phyloP scores from a whole-genome alignment of 2,113 vertebrate species.

The Butorides virescens region DNA sequence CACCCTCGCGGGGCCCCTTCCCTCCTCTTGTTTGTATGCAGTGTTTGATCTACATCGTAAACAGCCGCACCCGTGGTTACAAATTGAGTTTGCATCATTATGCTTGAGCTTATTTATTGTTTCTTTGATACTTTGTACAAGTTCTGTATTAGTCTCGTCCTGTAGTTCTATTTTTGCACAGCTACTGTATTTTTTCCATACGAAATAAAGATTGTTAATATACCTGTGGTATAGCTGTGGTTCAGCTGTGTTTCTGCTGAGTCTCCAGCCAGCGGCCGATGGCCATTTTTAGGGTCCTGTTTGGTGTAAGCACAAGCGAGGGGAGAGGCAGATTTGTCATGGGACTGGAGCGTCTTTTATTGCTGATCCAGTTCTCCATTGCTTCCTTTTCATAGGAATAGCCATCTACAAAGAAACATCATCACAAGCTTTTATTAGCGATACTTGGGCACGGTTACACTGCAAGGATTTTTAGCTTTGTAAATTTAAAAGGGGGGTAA shows the following conservation, averaged over 20 bases:
- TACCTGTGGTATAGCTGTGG: neutral
- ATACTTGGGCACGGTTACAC: too few species aligned
- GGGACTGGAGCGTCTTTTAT: slow-evolving; percentile 88
- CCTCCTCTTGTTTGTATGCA: neutral
- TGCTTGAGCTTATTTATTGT: slow-evolving; percentile 90
- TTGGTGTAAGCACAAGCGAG: slow-evolving; percentile 87
- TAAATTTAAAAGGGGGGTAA: neutral
- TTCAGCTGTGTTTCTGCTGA: slow-evolving; percentile 33
- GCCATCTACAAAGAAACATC: slow-evolving; percentile 81
- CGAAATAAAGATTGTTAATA: slow-evolving; percentile 78
- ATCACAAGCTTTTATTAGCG: neutral
- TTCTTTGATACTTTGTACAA: slow-evolving; percentile 87
- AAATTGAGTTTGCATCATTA: slow-evolving; percentile 48
- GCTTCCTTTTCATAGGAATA: slow-evolving; percentile 94
- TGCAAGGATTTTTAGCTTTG: neutral
- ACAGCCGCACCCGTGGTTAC: slow-evolving; percentile 27
- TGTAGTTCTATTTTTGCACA: slow-evolving; percentile 96
- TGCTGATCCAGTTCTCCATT: slow-evolving; percentile 90
- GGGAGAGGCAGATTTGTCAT: slow-evolving; percentile 94
- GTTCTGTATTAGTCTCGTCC: slow-evolving; percentile 86
- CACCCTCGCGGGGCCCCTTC: neutral
- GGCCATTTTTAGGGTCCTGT: slow-evolving; percentile 94
- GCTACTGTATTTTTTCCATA: slow-evolving; percentile 82
- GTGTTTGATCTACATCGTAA: slow-evolving; percentile 13
- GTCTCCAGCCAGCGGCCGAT: slow-evolving; percentile 86